Conservation (phyloP, 1,140 invertebrate species). For the Radopholus similis region DNA sequence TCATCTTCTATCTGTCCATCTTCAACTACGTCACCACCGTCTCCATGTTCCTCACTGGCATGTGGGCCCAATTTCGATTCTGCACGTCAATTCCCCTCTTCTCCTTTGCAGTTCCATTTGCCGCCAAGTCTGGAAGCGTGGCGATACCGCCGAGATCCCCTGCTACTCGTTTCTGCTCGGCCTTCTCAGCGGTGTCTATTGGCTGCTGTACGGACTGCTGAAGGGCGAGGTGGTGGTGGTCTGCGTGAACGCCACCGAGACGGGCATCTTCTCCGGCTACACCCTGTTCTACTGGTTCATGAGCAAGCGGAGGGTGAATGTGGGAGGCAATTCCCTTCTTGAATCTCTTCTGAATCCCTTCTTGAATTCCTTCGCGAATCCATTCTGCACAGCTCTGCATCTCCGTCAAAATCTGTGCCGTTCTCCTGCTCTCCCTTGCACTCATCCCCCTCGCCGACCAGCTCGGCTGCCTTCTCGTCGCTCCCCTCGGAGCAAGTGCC, state of each 20-base stretch:
- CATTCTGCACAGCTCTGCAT: background rate
- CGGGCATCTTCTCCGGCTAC: background rate
- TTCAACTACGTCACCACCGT: background rate
- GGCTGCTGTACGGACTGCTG: background rate
- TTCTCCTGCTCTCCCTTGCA: background rate
- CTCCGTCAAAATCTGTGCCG: background rate
- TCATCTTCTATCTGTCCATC: background rate
- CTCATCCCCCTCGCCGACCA: background rate
- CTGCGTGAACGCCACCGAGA: background rate
- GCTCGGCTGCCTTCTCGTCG: background rate
- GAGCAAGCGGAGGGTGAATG: background rate
- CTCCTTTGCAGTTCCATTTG: background rate
- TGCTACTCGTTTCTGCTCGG: background rate
- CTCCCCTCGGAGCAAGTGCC: background rate
- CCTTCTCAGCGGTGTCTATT: background rate
- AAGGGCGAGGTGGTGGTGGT: background rate
- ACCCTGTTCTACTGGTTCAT: background rate
- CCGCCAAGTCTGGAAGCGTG: background rate
- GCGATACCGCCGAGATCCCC: background rate
- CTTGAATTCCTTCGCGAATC: too few species aligned
- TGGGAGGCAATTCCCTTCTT: background rate
- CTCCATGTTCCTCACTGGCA: background rate
- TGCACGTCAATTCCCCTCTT: background rate
- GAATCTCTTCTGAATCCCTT: background rate
- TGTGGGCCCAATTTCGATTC: background rate